Conservation (phyloP, 2,797 vertebrate species). For the Schizopygopsis malacanthus region DNA sequence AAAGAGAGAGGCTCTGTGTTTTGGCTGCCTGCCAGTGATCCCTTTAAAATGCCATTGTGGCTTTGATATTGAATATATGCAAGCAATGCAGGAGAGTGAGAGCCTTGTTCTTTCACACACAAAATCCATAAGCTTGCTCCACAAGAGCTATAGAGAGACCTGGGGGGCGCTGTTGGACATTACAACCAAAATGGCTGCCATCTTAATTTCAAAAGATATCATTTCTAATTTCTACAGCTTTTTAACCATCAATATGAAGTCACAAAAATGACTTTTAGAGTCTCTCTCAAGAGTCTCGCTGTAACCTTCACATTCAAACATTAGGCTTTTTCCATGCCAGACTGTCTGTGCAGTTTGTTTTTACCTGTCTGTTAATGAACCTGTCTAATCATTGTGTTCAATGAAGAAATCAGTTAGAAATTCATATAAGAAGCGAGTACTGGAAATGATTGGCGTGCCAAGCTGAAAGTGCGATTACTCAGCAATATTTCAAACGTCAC, state of each 20-base stretch:
- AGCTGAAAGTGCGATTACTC: conserved; percentile 64
- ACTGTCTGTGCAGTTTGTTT: not conserved
- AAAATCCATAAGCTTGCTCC: conserved; percentile 26
- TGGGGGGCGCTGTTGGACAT: conserved; percentile 42
- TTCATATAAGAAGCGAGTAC: conserved; percentile 67
- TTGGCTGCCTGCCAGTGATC: conserved; percentile 73
- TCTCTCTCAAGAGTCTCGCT: not conserved
- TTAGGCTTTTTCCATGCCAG: not conserved
- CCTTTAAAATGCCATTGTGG: conserved; percentile 73
- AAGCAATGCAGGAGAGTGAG: conserved; percentile 59
- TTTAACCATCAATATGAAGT: not conserved
- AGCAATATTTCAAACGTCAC: conserved; percentile 62
- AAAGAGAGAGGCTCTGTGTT: conserved; percentile 44
- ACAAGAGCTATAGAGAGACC: conserved; percentile 25
- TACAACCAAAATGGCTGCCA: conserved; percentile 47
- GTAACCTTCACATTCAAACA: not conserved
- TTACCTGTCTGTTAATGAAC: conserved; percentile 14
- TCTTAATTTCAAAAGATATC: not conserved
- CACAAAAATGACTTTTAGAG: not conserved
- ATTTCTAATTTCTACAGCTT: not conserved
- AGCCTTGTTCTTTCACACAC: conserved; percentile 45
- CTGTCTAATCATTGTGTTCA: conserved; percentile 67
- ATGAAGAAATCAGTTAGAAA: conserved; percentile 74
- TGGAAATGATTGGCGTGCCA: conserved; percentile 68
- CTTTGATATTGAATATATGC: conserved; percentile 73